Percentiles rank a stretch among this genome's conserved stretches.
Conservation (phyloP, 2,113 vertebrate species). For the Beaufortia kweichowensis region DNA sequence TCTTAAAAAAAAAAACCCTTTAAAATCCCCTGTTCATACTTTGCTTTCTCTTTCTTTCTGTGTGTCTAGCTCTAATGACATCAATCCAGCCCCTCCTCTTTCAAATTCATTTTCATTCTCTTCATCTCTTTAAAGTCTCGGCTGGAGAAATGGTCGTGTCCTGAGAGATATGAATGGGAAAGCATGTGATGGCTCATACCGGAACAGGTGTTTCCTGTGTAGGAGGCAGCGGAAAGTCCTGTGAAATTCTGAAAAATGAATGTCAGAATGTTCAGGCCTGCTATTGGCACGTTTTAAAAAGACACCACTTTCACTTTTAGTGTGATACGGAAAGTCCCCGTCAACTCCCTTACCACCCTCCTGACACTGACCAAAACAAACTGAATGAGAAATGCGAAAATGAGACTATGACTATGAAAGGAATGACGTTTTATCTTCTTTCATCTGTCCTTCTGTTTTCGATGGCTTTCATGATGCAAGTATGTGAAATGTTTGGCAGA, state of each 20-base stretch:
- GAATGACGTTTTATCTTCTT: background rate
- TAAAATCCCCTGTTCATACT: background rate
- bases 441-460: constrained; percentile 57
- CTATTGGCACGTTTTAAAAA: constrained; percentile 14
- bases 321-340: constrained; percentile 39
- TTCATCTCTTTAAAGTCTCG: constrained; percentile 20
- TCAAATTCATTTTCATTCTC: constrained; percentile 26
- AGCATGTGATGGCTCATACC: background rate
- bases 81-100: constrained; percentile 9
- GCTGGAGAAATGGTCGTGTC: constrained; percentile 19
- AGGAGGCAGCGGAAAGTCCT: constrained; percentile 15
- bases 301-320: constrained; percentile 59
- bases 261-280: background rate
- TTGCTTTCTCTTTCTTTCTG: background rate
- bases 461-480: constrained; percentile 68
- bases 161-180: background rate
- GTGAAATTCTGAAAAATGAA: constrained; percentile 37
- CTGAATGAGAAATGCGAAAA: constrained; percentile 26
- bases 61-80: constrained; percentile 12
- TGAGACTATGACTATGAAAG: constrained; percentile 28
- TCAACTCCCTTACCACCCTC: constrained; percentile 39
- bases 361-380: constrained; percentile 15
- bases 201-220: constrained; percentile 15
- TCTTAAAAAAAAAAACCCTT: background rate
- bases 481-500: constrained; percentile 61